phyloP scores from a whole-genome alignment of 2,888 invertebrate species.

The Oasisia sp. region DNA sequence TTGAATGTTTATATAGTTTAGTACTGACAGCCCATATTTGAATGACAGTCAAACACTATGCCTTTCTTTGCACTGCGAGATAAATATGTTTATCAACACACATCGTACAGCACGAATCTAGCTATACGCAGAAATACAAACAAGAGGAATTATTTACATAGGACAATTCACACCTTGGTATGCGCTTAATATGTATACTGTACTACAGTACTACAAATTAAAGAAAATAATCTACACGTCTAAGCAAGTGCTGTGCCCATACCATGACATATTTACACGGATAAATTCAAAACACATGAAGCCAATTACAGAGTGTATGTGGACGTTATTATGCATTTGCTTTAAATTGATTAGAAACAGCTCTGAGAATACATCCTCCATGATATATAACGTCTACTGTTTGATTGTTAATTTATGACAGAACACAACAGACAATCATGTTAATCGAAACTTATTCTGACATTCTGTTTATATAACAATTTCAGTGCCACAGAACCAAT shows the following conservation, averaged over 20 bases:
- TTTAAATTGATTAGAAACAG: not conserved
- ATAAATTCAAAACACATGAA: not conserved
- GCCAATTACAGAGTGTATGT: too few species aligned
- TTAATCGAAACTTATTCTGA: too few species aligned
- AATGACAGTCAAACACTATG: not conserved
- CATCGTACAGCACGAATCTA: not conserved
- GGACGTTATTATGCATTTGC: not conserved
- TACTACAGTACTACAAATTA: not conserved
- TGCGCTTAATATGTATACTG: not conserved
- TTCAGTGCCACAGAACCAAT: too few species aligned
- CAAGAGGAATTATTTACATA: not conserved
- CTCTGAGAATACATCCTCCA: not conserved
- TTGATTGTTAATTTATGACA: not conserved
- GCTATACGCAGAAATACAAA: not conserved
- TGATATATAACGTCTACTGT: not conserved
- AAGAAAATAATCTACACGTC: not conserved
- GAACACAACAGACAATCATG: too few species aligned
- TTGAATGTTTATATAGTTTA: constrained; percentile 1
- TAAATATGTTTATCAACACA: not conserved
- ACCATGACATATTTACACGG: not conserved
- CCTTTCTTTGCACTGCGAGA: constrained; percentile 5
- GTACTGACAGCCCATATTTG: not conserved
- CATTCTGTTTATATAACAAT: too few species aligned
- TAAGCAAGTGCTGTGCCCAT: not conserved
- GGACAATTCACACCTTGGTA: not conserved